A percentile compares a stretch with the other conserved stretches of the same genome.
phyloP scores from a whole-genome alignment of 2,113 vertebrate genomes.

The Takifugu bimaculatus region DNA sequence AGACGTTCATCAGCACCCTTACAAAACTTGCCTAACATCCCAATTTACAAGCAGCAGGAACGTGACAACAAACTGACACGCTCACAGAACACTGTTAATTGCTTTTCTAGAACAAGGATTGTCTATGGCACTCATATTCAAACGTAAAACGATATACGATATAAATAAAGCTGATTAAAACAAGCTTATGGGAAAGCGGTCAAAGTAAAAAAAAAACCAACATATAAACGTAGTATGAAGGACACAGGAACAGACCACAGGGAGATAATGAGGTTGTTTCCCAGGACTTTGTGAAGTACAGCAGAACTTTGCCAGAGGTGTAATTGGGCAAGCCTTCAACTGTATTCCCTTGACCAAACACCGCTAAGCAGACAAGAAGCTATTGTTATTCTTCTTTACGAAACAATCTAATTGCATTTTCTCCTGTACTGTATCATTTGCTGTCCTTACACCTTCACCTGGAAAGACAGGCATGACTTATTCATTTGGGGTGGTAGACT shows the following conservation, averaged over 20 bases:
- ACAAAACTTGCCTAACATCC: slow-evolving; percentile 20
- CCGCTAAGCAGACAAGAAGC: slow-evolving; percentile 24
- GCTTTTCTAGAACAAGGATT: slow-evolving; percentile 2
- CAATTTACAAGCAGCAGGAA: slow-evolving; percentile 3
- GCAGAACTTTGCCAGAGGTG: slow-evolving; percentile 30
- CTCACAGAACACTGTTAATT: neutral
- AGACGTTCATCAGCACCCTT: slow-evolving; percentile 31
- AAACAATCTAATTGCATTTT: slow-evolving; percentile 72
- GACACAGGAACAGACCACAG: slow-evolving; percentile 24
- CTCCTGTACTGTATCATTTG: slow-evolving; percentile 66
- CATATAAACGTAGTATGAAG: slow-evolving; percentile 19
- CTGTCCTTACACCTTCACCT: slow-evolving; percentile 31
- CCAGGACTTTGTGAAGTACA: slow-evolving; percentile 29
- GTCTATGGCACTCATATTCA: slow-evolving; percentile 1
- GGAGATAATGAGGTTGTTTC: slow-evolving; percentile 49
- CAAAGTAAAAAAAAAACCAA: neutral
- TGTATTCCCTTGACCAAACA: slow-evolving; percentile 50
- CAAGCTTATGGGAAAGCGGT: neutral
- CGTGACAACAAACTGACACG: neutral
- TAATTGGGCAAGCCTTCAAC: slow-evolving; percentile 54
- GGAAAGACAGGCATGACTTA: slow-evolving; percentile 65
- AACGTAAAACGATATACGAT: neutral
- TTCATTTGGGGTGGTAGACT: slow-evolving; percentile 53
- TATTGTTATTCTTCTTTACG: slow-evolving; percentile 65
- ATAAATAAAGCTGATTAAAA: too few species aligned